Conservation (phyloP, 2,888 invertebrate genomes). For the Oligia fasciuncula region DNA sequence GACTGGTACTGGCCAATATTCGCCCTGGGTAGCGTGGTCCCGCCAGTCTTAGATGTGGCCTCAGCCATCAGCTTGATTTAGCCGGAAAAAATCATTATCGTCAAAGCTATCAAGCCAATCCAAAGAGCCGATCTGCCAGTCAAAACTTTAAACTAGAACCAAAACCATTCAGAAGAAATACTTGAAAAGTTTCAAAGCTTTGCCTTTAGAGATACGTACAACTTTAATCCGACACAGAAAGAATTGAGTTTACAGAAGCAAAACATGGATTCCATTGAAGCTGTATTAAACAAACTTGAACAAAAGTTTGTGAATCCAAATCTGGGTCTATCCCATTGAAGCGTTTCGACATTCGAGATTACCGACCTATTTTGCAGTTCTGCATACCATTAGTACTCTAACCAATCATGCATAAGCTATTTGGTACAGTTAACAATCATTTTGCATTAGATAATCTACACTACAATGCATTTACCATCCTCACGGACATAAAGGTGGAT, state of each 20-base stretch:
- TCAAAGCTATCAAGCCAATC: neutral
- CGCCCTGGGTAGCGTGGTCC: conserved; percentile 89
- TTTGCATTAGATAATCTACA: conserved; percentile 27
- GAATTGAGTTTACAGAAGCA: conserved; percentile 35
- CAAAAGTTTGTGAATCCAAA: conserved; percentile 18
- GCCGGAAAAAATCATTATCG: neutral
- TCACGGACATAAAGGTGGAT: conserved; percentile 4
- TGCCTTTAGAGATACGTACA: conserved; percentile 25
- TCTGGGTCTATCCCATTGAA: neutral
- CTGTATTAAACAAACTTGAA: conserved; percentile 35
- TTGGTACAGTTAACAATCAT: conserved; percentile 1
- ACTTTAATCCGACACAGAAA: conserved; percentile 23
- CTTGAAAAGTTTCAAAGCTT: conserved; percentile 38
- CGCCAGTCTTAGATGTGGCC: conserved; percentile 84
- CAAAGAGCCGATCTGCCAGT: neutral
- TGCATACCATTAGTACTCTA: conserved; percentile 1
- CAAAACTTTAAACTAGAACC: conserved; percentile 13
- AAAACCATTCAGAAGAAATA: conserved; percentile 19
- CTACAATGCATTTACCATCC: conserved; percentile 19
- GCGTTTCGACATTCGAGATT: conserved; percentile 20
- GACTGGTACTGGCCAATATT: conserved; percentile 93
- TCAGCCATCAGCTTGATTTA: conserved; percentile 63
- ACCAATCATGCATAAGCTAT: conserved; percentile 17
- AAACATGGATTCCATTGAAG: conserved; percentile 28
- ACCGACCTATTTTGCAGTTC: conserved; percentile 18